Base-by-base conservation (phyloP, 2,888 invertebrate species). In the Endomychus coccineus region DNA sequence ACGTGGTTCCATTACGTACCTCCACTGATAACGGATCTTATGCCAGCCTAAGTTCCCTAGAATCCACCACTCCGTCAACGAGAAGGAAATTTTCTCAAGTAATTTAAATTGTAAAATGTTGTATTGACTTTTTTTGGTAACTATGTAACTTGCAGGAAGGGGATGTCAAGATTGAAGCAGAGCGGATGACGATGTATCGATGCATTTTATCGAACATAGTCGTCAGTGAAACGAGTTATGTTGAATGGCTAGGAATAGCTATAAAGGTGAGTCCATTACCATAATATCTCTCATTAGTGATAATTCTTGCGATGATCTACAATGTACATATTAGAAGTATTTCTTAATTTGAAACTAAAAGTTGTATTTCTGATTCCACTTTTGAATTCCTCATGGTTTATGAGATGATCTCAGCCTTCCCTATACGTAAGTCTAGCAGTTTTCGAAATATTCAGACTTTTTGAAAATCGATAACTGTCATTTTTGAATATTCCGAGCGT, bases 181-280 rank as follows among this genome's bases (percentile, higher is more conserved):
- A 86, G 60, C 77, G 86, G 48, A 78, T 83, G 41, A 80, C 84
- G 33, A 89, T 90, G 83, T 85, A 89, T 55, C 81, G 85, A 54
- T 85, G 85, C 59, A 89, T 94, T 56, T 77, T 92, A 43, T 80
- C 79, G 50, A 90, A 89, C 57, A 90, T 94, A 48, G 83, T 92
- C 51, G 89, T 90, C 54, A 91, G 90, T 62, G 94, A 94, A 69
- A 80, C 80, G 31, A 80, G 86, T 47, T 94, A 92, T 62, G 85
- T 92, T 27, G 88, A 88, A 65, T 88, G 89, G 65, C 73, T 94
- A 34, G 84, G 84, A 54, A 86, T 91, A 45, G 82, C 91, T 74
- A 74, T 88, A 52, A 86, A 87, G 77, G 88, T 87, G 68, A 66
- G 35, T 43, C 27, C n/a, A n/a, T n/a, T n/a, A n/a, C n/a, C n/a